These are phyloP conservation scores for Pantherophis guttatus DNA, from an alignment of 2,113 vertebrate genomes.

Conservation along the genomic window DNA sequence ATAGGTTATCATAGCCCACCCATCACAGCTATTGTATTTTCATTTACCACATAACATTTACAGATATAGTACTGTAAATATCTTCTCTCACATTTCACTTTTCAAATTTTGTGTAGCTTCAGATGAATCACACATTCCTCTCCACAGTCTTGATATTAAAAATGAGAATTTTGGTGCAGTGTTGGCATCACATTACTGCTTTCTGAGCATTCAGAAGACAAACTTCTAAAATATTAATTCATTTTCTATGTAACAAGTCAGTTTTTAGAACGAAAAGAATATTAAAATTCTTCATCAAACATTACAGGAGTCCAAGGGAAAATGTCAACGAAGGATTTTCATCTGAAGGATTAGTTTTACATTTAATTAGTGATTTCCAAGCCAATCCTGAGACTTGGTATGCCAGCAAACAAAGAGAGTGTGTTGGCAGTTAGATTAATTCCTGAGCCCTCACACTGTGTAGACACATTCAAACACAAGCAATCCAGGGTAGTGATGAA, in stretches of 20 bases:
- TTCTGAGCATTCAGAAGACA: neutral
- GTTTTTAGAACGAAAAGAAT: conserved; percentile 24
- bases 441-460: neutral
- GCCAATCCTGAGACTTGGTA: neutral
- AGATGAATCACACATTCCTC: neutral
- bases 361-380: neutral
- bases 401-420: neutral
- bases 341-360: neutral
- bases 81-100: fast-evolving
- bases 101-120: neutral
- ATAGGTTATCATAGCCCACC: neutral
- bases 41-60: conserved; percentile 9
- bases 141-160: neutral
- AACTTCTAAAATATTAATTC: neutral
- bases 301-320: neutral
- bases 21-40: neutral
- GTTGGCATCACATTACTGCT: neutral
- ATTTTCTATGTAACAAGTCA: neutral
- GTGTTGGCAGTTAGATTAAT: neutral
- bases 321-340: conserved; percentile 17
- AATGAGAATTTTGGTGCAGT: neutral
- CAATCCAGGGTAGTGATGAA: neutral
- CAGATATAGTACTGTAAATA: conserved; percentile 7
- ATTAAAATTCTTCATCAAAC: conserved; percentile 20
- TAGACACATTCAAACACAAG: neutral